A percentile compares a stretch with the other conserved stretches of the same genome.
phyloP scores from a whole-genome alignment of 1,140 invertebrate species.

The Drosophila kohkoa region DNA sequence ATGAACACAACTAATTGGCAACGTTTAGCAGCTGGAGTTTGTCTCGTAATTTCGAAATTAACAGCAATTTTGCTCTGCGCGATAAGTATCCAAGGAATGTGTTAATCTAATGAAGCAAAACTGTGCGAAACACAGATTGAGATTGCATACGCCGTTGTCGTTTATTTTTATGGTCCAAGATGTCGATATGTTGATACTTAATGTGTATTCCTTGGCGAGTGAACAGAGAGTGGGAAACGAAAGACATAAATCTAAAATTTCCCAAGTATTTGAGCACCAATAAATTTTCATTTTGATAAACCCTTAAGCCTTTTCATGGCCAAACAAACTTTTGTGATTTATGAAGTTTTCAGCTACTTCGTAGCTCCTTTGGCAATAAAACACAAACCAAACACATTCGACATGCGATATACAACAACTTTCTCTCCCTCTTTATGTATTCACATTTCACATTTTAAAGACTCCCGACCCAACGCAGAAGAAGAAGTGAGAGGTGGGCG shows the following conservation, averaged over 20 bases:
- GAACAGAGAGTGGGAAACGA: not conserved
- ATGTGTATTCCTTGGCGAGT: not conserved
- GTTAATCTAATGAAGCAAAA: constrained; percentile 18
- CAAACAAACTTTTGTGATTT: constrained; percentile 82
- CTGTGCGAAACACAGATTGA: constrained; percentile 17
- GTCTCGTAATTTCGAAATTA: constrained; percentile 42
- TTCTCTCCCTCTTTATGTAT: constrained; percentile 51
- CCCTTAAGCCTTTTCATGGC: constrained; percentile 81
- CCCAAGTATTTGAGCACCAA: constrained; percentile 68
- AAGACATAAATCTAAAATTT: constrained; percentile 75
- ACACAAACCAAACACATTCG: constrained; percentile 55
- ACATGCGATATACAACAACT: constrained; percentile 64
- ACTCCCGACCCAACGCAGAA: constrained; percentile 14
- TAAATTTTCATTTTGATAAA: constrained; percentile 83
- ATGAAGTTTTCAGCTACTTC: constrained; percentile 73
- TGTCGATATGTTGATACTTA: constrained; percentile 22
- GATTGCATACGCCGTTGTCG: constrained; percentile 12
- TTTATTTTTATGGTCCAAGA: constrained; percentile 13
- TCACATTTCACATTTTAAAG: constrained; percentile 70
- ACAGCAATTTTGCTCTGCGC: constrained; percentile 31
- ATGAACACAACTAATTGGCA: constrained; percentile 27
- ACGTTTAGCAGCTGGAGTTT: constrained; percentile 27
- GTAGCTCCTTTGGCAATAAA: constrained; percentile 73
- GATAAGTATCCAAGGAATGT: constrained; percentile 4
- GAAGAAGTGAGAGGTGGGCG: not conserved